Percentiles rank a stretch among this genome's conserved stretches.
These are phyloP conservation scores for Neodiprion pinetum DNA, from an alignment of 1,140 invertebrate species.

Conservation along the genomic window DNA sequence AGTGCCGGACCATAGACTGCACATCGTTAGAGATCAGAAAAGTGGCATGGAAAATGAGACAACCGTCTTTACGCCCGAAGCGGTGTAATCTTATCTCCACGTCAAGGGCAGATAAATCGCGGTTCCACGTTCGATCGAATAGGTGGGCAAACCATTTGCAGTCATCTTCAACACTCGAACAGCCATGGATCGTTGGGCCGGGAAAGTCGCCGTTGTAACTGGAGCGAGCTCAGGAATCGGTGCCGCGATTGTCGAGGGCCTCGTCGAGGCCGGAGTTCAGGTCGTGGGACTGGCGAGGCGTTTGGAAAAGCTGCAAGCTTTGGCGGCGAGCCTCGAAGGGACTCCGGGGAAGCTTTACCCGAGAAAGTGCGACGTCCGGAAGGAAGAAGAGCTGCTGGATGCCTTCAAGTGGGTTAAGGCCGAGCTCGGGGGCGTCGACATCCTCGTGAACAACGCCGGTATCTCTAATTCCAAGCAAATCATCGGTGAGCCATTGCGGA, in stretches of 20 bases:
- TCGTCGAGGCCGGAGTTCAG: constrained; percentile 65
- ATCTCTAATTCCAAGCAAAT: constrained; percentile 19
- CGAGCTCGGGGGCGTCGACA: constrained; percentile 67
- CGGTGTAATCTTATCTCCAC: too few species aligned
- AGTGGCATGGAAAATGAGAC: too few species aligned
- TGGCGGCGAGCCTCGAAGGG: constrained; percentile 25
- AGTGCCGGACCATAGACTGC: too few species aligned
- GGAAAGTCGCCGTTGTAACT: constrained; percentile 70
- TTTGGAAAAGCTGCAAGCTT: constrained; percentile 49
- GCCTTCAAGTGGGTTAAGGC: constrained; percentile 68
- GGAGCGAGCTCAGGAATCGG: constrained; percentile 74
- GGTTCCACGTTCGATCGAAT: too few species aligned
- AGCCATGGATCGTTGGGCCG: constrained; percentile 68
- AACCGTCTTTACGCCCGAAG: too few species aligned
- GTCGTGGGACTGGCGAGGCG: constrained; percentile 66
- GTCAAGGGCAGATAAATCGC: too few species aligned
- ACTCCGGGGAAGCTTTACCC: constrained; percentile 39
- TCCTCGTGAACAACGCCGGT: constrained; percentile 74
- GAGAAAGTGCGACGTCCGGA: constrained; percentile 71
- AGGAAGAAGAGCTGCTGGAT: constrained; percentile 66
- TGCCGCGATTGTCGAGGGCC: constrained; percentile 50
- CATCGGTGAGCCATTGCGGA: constrained; percentile 27
- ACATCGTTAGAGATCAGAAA: too few species aligned
- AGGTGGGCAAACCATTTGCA: background rate
- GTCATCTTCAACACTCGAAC: constrained; percentile 31